These are phyloP conservation scores for Sparidentex hasta DNA, from an alignment of 2,797 vertebrate genomes.

Conservation along the genomic window DNA sequence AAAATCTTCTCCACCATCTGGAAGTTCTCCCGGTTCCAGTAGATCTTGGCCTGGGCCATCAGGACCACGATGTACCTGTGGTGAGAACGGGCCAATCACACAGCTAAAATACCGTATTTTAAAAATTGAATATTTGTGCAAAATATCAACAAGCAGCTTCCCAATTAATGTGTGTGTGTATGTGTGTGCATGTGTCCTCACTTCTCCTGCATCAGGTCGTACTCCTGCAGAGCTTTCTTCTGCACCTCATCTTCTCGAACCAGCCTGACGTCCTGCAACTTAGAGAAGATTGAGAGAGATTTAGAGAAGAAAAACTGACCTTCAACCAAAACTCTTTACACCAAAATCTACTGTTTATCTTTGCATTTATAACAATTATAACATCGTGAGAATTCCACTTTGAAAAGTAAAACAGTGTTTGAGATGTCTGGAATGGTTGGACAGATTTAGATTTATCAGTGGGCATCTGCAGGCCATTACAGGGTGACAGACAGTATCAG, in stretches of 20 bases:
- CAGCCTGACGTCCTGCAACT: conserved; percentile 90
- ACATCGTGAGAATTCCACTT: neutral
- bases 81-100: neutral
- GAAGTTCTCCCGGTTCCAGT: conserved; percentile 97
- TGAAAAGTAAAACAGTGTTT: neutral
- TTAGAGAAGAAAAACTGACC: neutral
- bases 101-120: neutral
- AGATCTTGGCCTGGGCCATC: conserved; percentile 98
- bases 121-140: too few relatives aligned
- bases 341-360: neutral
- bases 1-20: conserved; percentile 97
- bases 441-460: neutral
- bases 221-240: conserved; percentile 90
- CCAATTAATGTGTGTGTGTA: neutral
- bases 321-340: neutral
- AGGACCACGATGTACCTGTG: conserved; percentile 91
- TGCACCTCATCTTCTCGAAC: conserved; percentile 89
- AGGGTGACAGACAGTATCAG: neutral
- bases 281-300: conserved; percentile 16
- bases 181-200: conserved; percentile 62
- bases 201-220: conserved; percentile 92
- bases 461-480: neutral
- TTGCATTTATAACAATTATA: neutral
- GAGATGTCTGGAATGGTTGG: neutral
- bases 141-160: too few relatives aligned